phyloP scores from a whole-genome alignment of 1,140 invertebrate genomes.

The Piezodorus guildinii region DNA sequence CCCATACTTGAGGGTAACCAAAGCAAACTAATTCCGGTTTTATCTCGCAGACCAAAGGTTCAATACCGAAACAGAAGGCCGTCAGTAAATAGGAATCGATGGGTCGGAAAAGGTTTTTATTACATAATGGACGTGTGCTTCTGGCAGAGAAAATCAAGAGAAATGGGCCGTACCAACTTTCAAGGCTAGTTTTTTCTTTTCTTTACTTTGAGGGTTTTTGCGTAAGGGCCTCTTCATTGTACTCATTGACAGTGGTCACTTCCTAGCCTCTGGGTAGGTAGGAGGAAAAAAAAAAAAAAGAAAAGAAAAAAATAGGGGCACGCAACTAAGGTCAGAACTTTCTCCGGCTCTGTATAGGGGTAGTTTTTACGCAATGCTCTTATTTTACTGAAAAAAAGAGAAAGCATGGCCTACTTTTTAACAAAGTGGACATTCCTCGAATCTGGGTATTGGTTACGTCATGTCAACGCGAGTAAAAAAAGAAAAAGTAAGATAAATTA shows the following conservation, averaged over 20 bases:
- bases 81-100: neutral
- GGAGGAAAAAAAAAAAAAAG: too few species aligned
- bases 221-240: constrained; percentile 4
- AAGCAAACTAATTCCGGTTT: too few species aligned
- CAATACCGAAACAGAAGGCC: too few species aligned
- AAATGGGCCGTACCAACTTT: constrained; percentile 1
- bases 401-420: constrained; percentile 1
- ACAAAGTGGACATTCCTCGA: neutral
- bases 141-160: neutral
- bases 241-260: constrained; percentile 8
- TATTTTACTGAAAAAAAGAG: neutral
- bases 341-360: neutral
- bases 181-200: neutral
- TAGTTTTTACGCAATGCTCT: neutral
- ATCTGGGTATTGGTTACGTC: too few species aligned
- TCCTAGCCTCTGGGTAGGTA: neutral
- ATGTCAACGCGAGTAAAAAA: too few species aligned
- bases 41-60: too few species aligned
- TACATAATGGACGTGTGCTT: neutral
- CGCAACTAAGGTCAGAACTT: neutral
- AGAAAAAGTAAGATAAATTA: too few species aligned
- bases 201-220: neutral
- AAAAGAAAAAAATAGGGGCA: too few species aligned
- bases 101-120: neutral
- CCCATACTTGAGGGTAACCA: too few species aligned